Conservation (phyloP, 2,888 invertebrate species). For the Drosophila buzzatii region DNA sequence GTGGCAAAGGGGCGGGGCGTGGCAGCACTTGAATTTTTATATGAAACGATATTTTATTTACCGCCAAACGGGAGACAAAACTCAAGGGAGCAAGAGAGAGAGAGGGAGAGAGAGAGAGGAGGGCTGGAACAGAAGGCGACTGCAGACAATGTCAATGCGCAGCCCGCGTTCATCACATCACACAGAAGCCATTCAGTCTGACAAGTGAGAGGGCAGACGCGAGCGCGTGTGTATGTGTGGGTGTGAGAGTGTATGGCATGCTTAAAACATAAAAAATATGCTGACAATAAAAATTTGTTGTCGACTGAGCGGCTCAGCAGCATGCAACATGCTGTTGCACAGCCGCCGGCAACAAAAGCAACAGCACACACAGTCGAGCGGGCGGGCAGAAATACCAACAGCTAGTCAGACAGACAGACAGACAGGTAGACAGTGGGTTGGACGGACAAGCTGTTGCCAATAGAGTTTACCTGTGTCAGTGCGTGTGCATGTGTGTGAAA, state of each 20-base stretch:
- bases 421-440: background rate
- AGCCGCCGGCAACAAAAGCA: slow-evolving; percentile 38
- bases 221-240: background rate
- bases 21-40: slow-evolving; percentile 64
- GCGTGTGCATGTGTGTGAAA: slow-evolving; percentile 12
- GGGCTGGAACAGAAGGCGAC: background rate
- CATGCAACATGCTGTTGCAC: slow-evolving; percentile 80
- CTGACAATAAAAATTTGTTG: slow-evolving; percentile 79
- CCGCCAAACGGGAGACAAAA: slow-evolving; percentile 77
- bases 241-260: slow-evolving; percentile 22
- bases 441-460: slow-evolving; percentile 18
- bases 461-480: slow-evolving; percentile 38
- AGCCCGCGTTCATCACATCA: slow-evolving; percentile 68
- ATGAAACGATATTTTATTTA: slow-evolving; percentile 78
- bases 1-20: background rate
- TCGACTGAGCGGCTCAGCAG: slow-evolving; percentile 65
- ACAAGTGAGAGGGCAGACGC: background rate
- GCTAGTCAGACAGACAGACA: background rate
- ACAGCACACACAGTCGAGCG: slow-evolving; percentile 18
- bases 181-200: slow-evolving; percentile 48
- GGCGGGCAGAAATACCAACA: background rate
- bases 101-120: background rate
- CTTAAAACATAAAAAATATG: slow-evolving; percentile 78
- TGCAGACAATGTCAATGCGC: slow-evolving; percentile 74
- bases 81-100: slow-evolving; percentile 7